These are phyloP conservation scores for Nanorana parkeri DNA, from an alignment of 2,113 vertebrate genomes.

Conservation along the genomic window DNA sequence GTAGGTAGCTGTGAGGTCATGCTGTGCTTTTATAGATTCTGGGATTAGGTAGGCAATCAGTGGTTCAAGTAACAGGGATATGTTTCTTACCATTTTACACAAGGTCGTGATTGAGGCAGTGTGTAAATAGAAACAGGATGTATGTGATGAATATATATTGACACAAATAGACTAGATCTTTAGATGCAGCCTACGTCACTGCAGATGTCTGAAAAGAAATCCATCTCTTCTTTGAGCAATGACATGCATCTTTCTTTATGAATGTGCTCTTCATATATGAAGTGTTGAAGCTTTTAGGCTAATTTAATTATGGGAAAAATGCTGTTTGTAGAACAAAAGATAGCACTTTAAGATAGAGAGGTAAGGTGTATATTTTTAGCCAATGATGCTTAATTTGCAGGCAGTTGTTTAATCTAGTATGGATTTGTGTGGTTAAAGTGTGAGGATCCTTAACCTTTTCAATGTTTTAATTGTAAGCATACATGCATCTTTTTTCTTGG, in stretches of 20 bases:
- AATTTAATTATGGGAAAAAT: too few relatives aligned
- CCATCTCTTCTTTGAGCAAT: neutral
- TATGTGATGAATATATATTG: conserved; percentile 14
- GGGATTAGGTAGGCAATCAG: conserved; percentile 14
- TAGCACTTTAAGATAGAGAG: too few relatives aligned
- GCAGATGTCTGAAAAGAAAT: neutral
- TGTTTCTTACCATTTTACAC: conserved; percentile 14
- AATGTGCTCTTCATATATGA: too few relatives aligned
- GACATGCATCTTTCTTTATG: neutral
- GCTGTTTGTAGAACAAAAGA: too few relatives aligned
- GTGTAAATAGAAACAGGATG: conserved; percentile 45
- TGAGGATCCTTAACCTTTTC: too few relatives aligned
- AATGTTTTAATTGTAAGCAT: too few relatives aligned
- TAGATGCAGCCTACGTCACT: neutral
- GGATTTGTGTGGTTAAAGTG: too few relatives aligned
- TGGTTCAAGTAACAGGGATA: conserved; percentile 4
- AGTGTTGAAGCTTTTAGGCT: too few relatives aligned
- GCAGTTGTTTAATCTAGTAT: too few relatives aligned
- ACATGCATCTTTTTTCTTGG: too few relatives aligned
- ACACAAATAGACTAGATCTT: conserved; percentile 31
- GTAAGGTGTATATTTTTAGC: too few relatives aligned
- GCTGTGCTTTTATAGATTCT: conserved; percentile 29
- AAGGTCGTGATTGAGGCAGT: conserved; percentile 29
- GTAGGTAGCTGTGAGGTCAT: conserved; percentile 27
- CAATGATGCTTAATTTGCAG: too few relatives aligned